phyloP scores from a whole-genome alignment of 2,888 invertebrate species.

The Acrobasis repandana region DNA sequence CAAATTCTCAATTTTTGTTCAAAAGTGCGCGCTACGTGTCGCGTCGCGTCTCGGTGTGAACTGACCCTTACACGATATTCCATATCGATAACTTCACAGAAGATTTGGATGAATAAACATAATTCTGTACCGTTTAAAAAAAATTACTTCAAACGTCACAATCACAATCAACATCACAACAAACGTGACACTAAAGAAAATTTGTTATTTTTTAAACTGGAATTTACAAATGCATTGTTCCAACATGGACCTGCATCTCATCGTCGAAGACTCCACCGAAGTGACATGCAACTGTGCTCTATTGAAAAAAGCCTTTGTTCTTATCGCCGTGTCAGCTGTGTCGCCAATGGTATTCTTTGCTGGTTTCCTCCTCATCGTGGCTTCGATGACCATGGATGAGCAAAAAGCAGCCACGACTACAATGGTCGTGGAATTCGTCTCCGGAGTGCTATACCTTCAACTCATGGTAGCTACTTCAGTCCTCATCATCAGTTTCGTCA shows the following conservation, averaged over 20 bases:
- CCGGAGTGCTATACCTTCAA: constrained; percentile 56
- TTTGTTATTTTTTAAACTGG: background rate
- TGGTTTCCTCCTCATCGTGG: constrained; percentile 46
- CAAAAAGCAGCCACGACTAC: constrained; percentile 39
- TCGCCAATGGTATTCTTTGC: constrained; percentile 59
- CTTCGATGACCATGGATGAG: constrained; percentile 37
- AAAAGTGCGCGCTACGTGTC: too few relatives aligned
- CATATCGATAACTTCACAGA: too few relatives aligned
- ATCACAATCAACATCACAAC: too few relatives aligned
- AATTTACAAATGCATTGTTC: background rate
- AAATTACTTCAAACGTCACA: too few relatives aligned
- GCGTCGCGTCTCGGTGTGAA: too few relatives aligned
- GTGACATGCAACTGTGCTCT: constrained; percentile 53
- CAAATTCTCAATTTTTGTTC: too few relatives aligned
- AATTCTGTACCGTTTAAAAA: too few relatives aligned
- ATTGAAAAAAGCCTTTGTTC: constrained; percentile 49
- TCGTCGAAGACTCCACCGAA: constrained; percentile 53
- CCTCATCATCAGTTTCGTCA: constrained; percentile 51
- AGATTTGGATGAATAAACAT: too few relatives aligned
- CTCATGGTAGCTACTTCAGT: constrained; percentile 58
- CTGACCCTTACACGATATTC: too few relatives aligned
- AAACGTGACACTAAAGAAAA: too few relatives aligned
- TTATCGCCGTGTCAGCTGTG: constrained; percentile 59
- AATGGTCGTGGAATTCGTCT: constrained; percentile 53
- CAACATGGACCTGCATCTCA: constrained; percentile 41